Evolutionary conservation across 2,113 vertebrate species (phyloP).

Genomic region (Parus major): DNA sequence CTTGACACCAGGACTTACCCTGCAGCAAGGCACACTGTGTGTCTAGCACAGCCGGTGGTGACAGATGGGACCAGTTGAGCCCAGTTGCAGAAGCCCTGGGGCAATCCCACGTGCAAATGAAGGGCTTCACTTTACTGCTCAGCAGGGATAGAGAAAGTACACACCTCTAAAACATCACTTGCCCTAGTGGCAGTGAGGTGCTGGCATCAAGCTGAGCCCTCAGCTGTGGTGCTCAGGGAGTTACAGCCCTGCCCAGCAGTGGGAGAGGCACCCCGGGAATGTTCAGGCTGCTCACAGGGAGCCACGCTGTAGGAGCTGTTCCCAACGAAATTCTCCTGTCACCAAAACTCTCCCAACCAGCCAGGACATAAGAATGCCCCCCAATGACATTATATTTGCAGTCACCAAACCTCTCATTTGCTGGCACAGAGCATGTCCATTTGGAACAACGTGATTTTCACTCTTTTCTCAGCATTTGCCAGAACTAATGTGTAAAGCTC

Average conservation of each 20-base stretch:
- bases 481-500: background rate
- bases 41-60: background rate
- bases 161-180: background rate
- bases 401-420: background rate
- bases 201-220: background rate
- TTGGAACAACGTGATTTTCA: background rate
- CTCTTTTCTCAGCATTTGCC: background rate
- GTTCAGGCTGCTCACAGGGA: background rate
- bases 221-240: background rate
- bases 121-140: background rate
- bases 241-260: background rate
- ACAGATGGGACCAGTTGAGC: background rate
- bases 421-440: rapidly evolving
- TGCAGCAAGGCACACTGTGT: rapidly evolving
- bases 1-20: background rate
- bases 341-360: background rate
- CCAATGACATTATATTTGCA: background rate
- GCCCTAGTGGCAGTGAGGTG: rapidly evolving
- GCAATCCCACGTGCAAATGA: background rate
- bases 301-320: background rate
- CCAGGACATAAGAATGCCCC: background rate
- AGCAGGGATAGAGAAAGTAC: background rate
- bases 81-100: background rate
- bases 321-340: background rate
- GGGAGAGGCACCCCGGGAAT: background rate